Evolutionary conservation across 92 coral and sea anemone species (phyloP).

Genomic region (Blastomussa wellsi): DNA sequence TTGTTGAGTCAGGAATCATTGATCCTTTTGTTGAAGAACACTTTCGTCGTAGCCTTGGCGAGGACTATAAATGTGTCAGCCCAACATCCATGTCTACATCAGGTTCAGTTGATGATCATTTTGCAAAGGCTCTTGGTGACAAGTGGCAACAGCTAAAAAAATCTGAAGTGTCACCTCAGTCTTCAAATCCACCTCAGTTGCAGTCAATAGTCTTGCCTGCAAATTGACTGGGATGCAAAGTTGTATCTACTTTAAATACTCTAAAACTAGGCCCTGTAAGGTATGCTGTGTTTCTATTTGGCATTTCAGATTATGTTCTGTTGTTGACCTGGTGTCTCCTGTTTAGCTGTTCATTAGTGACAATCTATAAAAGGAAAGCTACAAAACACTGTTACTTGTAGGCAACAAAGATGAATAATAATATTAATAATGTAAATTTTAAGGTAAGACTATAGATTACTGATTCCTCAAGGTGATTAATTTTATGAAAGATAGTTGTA

Average conservation of each 20-base stretch:
- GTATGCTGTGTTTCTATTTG: not conserved
- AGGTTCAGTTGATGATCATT: slow-evolving; percentile 99
- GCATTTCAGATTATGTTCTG: not conserved
- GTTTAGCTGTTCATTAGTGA: not conserved
- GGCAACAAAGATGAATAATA: too few species aligned
- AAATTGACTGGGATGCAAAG: slow-evolving; percentile 27
- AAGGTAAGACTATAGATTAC: too few species aligned
- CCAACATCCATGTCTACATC: slow-evolving; percentile 76
- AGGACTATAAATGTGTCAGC: slow-evolving; percentile 88
- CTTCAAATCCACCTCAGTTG: slow-evolving; percentile 59
- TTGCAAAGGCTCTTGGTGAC: slow-evolving; percentile 96
- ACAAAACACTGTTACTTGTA: not conserved
- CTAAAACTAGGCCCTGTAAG: not conserved
- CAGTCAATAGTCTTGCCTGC: slow-evolving; percentile 83
- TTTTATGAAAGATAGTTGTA: too few species aligned
- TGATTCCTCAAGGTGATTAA: too few species aligned
- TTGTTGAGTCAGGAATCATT: slow-evolving; percentile 74
- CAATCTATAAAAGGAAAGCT: not conserved
- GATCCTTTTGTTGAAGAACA: slow-evolving; percentile 99
- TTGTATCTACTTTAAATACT: not conserved
- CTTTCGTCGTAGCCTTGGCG: slow-evolving; percentile 93
- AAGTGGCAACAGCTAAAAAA: slow-evolving; percentile 81
- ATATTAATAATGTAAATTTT: too few species aligned
- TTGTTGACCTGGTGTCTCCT: not conserved
- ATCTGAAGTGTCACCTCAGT: slow-evolving; percentile 42